Conservation (phyloP, 2,888 invertebrate genomes). For the Tupiocoris notatus region DNA sequence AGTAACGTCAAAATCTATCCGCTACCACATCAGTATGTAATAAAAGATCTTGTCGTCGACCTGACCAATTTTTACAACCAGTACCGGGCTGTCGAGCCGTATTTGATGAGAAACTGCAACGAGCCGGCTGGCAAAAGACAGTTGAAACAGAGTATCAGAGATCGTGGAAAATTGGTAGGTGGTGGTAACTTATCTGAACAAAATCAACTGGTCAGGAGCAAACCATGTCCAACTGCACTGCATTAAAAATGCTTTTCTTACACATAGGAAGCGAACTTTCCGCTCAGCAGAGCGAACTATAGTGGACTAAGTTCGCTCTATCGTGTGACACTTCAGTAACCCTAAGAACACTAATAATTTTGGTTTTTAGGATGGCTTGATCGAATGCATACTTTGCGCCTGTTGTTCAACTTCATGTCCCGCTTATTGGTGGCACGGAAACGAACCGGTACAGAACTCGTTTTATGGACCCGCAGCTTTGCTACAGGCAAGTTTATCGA, state of each 20-base stretch:
- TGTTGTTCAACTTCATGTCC: constrained; percentile 81
- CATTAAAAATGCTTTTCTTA: too few species aligned
- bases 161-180: constrained; percentile 83
- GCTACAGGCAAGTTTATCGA: constrained; percentile 57
- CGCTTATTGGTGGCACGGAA: constrained; percentile 84
- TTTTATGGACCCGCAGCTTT: constrained; percentile 78
- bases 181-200: too few species aligned
- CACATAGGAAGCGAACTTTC: too few species aligned
- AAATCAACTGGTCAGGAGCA: too few species aligned
- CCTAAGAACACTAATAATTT: too few species aligned
- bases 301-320: too few species aligned
- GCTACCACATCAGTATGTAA: constrained; percentile 96
- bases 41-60: constrained; percentile 92
- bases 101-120: constrained; percentile 78
- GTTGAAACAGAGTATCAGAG: constrained; percentile 84
- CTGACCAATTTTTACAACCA: constrained; percentile 95
- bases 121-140: constrained; percentile 68
- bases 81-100: constrained; percentile 92
- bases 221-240: too few species aligned
- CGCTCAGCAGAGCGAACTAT: too few species aligned
- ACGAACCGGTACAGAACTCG: constrained; percentile 55
- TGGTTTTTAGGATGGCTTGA: constrained; percentile 68
- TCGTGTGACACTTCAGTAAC: too few species aligned
- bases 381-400: constrained; percentile 79
- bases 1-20: constrained; percentile 88